Evolutionary conservation across 1,140 invertebrate genomes (phyloP).

Genomic region (Orchesella cincta): DNA sequence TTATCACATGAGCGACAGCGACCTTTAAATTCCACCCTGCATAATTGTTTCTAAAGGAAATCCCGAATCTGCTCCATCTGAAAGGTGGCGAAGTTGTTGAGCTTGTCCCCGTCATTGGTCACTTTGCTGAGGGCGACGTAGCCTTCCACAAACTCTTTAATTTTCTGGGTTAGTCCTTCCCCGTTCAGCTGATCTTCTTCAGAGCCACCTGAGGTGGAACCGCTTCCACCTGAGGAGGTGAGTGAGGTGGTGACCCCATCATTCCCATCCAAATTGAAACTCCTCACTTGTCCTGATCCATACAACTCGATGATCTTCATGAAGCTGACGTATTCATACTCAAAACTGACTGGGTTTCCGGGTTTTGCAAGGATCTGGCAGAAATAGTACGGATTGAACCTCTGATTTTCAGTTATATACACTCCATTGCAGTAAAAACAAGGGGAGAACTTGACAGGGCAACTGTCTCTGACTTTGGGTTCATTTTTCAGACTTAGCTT

Average conservation of each 20-base stretch:
- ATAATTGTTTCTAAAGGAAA: background rate
- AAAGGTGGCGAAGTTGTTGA: background rate
- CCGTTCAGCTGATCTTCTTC: background rate
- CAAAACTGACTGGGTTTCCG: background rate
- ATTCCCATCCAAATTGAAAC: conserved; percentile 8
- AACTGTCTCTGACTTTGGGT: background rate
- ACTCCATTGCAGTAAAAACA: conserved; percentile 10
- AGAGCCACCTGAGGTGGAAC: background rate
- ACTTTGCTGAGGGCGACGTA: background rate
- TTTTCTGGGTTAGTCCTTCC: background rate
- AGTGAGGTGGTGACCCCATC: background rate
- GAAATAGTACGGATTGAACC: conserved; percentile 8
- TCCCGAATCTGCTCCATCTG: conserved; percentile 15
- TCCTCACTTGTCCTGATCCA: background rate
- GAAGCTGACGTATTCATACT: background rate
- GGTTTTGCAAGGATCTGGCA: background rate
- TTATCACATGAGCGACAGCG: too few species aligned
- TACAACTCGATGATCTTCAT: conserved; percentile 15
- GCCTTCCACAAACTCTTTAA: conserved; percentile 21
- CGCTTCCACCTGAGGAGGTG: background rate
- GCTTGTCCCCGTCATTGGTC: conserved; percentile 2
- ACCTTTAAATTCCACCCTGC: too few species aligned
- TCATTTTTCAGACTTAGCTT: background rate
- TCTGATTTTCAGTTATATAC: background rate
- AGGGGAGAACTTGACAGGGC: background rate